Evolutionary conservation across 2,888 invertebrate species (phyloP), one percentile per base, ranked within the genome.

Genomic region (Stenotaenia linearis): DNA sequence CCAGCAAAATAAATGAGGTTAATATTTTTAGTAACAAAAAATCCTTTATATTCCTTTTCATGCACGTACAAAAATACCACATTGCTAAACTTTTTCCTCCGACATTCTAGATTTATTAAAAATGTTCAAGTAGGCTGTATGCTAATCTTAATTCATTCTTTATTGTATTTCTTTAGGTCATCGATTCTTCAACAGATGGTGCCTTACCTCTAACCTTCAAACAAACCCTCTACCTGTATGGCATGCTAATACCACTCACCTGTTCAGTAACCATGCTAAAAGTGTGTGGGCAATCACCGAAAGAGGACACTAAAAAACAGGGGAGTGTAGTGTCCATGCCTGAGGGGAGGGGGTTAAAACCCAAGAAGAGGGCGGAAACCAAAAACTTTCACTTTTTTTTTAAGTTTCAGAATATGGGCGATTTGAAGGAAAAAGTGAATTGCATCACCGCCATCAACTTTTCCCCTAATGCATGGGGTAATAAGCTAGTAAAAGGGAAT

Each of bases 281-380:
- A 21, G 69, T 75, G 15, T 75, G 21, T 28, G 50, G 40, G 45
- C 45, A 37, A 77, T 77, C 77, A 77, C 35, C 77, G 45, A 35
- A 40, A 77, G 77, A 45, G 77, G 77, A 45, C 77, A 77, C 77
- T 45, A 12, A 40, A 45, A 45, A 37, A 77, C 37, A 45, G 45
- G 40, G 77, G 40, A 40, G 77, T 25, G 40, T 37, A 18, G n/a
- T 37, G 28, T 35, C 37, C 45, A 45, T 10, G 77, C 28, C n/a
- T 12, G 77, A 45, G 40, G 77, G 37, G 12, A 15, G 28, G 77
- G 45, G 45, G 45, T 18, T 21, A 77, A 45, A 40, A 15, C 45
- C 23, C 23, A 77, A 28, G 45, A 28, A 30, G 2, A 18, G 35
- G 75, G 32, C 23, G 35, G 35, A 32, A 30, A 75, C n/a, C 75